Conservation (phyloP, 2,888 invertebrate species). For the Agrochola lychnidis region DNA sequence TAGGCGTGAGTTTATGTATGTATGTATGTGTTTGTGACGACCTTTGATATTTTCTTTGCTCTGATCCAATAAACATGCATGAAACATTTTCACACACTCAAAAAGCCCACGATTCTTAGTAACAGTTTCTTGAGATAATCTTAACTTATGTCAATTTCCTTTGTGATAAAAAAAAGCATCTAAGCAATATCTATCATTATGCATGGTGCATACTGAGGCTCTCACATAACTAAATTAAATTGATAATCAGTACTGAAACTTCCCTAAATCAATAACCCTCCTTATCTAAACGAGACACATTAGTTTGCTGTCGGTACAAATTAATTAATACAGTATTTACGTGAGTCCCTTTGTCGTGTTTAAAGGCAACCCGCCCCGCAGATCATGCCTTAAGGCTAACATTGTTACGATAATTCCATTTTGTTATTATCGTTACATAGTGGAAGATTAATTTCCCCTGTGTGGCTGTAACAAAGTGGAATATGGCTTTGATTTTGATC, state of each 20-base stretch:
- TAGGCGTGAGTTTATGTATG: no score
- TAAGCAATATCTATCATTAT: neutral
- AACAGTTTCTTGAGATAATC: neutral
- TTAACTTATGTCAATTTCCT: neutral
- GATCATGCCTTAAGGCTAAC: constrained; percentile 73
- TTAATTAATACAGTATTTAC: constrained; percentile 88
- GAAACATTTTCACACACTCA: neutral
- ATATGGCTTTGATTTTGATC: constrained; percentile 6
- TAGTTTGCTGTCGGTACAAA: constrained; percentile 77
- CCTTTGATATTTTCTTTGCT: neutral
- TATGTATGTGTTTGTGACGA: no score
- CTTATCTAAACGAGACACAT: constrained; percentile 39
- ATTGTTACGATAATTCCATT: constrained; percentile 48
- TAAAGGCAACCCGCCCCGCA: constrained; percentile 72
- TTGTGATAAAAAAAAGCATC: neutral
- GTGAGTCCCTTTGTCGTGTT: constrained; percentile 83
- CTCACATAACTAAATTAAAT: constrained; percentile 2
- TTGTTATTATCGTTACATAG: constrained; percentile 34
- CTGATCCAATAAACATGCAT: no score
- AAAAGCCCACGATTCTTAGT: neutral
- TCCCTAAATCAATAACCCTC: constrained; percentile 14
- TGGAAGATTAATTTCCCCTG: constrained; percentile 33
- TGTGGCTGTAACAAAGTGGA: neutral
- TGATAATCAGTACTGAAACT: neutral
- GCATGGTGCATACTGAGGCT: neutral